Evolutionary conservation across 2,113 vertebrate genomes (phyloP), one percentile per base, ranked within the genome.

Genomic region (Irena cyanogastra): DNA sequence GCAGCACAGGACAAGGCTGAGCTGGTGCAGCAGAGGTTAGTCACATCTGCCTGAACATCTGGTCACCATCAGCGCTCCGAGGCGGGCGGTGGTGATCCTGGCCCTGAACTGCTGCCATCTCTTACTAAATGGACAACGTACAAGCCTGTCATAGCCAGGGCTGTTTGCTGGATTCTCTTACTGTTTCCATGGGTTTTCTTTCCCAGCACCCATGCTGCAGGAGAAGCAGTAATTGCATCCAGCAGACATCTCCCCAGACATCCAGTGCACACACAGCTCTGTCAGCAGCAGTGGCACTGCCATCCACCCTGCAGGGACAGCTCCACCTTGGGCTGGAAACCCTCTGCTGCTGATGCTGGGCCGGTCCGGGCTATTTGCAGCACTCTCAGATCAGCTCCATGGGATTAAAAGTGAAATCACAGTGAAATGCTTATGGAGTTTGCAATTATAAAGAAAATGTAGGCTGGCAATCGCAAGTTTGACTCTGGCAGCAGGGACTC

Each of bases 1-100:
- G 26, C 41, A 75, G 91, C 70, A 65, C 89, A 95, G 96, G 92
- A 95, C 94, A 28, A 84, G 83, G 27, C 59, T 71, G 89, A 50
- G 7, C 24, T 92, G 92, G 59, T 82, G 82, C 65, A 75, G 82
- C 61, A 57, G 91, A 83, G 87, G 85, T 97, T 95, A 87, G 70
- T 92, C 89, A 94, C 83, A 81, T 87, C 53, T 76, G 86, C 87
- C 49, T 53, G 50, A 93, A 80, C 96, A 95, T 96, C 97, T 97
- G 97, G 31, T 76, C 71, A 35, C 47, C 63, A 9, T 96, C 97
- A 97, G 82, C 7, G 2, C 81, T 74, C 33, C 2, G 3, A 45
- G 88, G 44, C 39, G 85, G 81, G 85, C 57, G 44, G 92, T 47
- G 80, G 42, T 52, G 81, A 28, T 28, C 9, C 20, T 65, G 83